Evolutionary conservation across 2,797 vertebrate species (phyloP), one percentile per base, ranked within the genome.

Genomic region (Dermochelys coriacea): DNA sequence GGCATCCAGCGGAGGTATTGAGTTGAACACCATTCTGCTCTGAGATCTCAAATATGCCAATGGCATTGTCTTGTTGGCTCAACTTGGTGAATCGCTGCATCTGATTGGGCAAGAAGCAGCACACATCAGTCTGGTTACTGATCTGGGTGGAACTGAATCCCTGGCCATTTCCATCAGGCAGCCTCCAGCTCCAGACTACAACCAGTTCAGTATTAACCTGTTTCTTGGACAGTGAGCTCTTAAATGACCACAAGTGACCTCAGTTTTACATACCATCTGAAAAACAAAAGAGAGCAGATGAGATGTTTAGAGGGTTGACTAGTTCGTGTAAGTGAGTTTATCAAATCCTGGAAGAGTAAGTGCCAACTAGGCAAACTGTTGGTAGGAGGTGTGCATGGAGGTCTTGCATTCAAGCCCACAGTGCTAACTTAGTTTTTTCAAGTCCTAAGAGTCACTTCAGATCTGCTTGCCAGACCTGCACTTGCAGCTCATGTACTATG

Each of bases 341-440:
- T 27, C 49, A 49, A 4, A 54, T 79, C 41, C 50, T 12, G 37
- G 19, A 14, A 54, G 29, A 31, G 50, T 8, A 34, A 19, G 45
- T 29, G 55, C 64, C 77, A 45, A n/a, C 29, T 34, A 45, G 54
- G 18, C 31, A 14, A 9, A 31, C 75, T 16, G 12, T 31, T 77
- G 47, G 14, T 77, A 18, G 29, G 47, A 49, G 27, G 82, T 45
- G 23, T 49, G 25, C 0, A 6, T n/a, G n/a, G 14, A 57, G 81
- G n/a, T 15, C 21, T 78, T 55, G 1, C 23, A 41, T 18, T 41
- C 77, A 52, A 0, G 2, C 29, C 59, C 0, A 0, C 0, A 0
- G 1, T 6, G 1, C 41, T 37, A 0, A 0, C 71, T 41, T 6
- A 80, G 2, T 9, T 90, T 64, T 78, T 78, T 14, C 19, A 37